Percentiles rank a stretch among this genome's conserved stretches.
Conservation (phyloP, 2,113 vertebrate genomes). For the Rhombomys opimus region DNA sequence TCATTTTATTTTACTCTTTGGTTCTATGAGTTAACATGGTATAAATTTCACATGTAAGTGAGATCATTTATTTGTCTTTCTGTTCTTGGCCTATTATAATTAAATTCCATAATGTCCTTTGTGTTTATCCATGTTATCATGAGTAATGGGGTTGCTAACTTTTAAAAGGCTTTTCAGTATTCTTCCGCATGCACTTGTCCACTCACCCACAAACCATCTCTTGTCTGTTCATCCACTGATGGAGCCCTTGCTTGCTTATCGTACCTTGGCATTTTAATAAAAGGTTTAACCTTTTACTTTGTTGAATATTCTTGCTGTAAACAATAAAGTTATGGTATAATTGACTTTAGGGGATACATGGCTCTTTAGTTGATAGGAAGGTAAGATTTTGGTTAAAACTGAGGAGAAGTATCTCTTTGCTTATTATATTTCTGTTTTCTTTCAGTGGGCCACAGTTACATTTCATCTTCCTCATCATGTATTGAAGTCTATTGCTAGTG, state of each 20-base stretch:
- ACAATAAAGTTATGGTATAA: not conserved
- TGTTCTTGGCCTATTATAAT: not conserved
- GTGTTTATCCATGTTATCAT: not conserved
- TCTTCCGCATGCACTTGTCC: not conserved
- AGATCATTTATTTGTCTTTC: not conserved
- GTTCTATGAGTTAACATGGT: not conserved
- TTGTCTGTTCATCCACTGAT: not conserved
- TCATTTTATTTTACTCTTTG: not conserved
- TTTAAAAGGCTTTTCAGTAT: not conserved
- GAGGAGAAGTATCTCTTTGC: slow-evolving; percentile 30
- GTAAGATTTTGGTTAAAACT: slow-evolving; percentile 34
- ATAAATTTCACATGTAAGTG: not conserved
- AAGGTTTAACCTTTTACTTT: not conserved
- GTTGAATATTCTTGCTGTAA: slow-evolving; percentile 12
- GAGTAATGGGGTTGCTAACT: not conserved
- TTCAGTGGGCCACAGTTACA: slow-evolving; percentile 98
- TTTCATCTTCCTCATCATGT: slow-evolving; percentile 99
- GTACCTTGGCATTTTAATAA: not conserved
- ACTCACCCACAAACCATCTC: not conserved
- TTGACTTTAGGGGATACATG: not conserved
- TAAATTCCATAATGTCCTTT: not conserved
- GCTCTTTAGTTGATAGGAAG: slow-evolving; percentile 31
- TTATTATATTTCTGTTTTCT: slow-evolving; percentile 17
- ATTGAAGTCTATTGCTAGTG: slow-evolving; percentile 95
- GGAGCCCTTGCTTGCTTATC: slow-evolving; percentile 5